phyloP scores from a whole-genome alignment of 1,140 invertebrate genomes.

The Elymnias hypermnestra region DNA sequence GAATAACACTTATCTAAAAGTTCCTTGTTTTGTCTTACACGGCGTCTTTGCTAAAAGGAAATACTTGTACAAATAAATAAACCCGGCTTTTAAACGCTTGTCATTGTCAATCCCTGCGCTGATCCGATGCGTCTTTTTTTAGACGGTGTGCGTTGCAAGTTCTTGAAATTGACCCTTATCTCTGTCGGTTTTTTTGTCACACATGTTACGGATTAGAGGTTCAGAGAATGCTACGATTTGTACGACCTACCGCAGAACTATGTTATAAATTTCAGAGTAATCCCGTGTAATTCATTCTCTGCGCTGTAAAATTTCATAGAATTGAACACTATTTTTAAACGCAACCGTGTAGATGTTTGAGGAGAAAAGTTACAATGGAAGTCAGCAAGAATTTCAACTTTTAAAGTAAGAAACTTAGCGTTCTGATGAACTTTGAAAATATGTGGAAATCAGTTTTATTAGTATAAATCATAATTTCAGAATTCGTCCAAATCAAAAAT shows the following conservation, averaged over 20 bases:
- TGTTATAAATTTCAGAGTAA: constrained; percentile 54
- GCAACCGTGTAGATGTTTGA: constrained; percentile 1
- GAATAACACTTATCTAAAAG: constrained; percentile 65
- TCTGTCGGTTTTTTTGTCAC: constrained; percentile 61
- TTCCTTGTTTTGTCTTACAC: constrained; percentile 58
- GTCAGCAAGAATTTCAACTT: too few relatives aligned
- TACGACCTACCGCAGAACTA: constrained; percentile 65
- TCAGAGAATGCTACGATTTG: constrained; percentile 55
- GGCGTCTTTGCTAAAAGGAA: constrained; percentile 62
- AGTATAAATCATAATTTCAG: too few relatives aligned
- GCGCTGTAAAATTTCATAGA: constrained; percentile 42
- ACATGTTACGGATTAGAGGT: constrained; percentile 71
- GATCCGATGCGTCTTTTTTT: constrained; percentile 63
- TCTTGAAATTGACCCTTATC: constrained; percentile 68
- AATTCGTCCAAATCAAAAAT: too few relatives aligned
- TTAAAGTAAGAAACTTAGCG: too few relatives aligned
- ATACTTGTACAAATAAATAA: constrained; percentile 73
- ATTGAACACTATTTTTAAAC: constrained; percentile 30
- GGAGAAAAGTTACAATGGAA: constrained; percentile 11
- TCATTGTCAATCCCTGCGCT: constrained; percentile 66
- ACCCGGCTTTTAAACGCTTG: constrained; percentile 60
- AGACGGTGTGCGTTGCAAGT: constrained; percentile 37
- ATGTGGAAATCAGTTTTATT: too few relatives aligned
- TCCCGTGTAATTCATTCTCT: constrained; percentile 54
- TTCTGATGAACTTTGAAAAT: constrained; percentile 6